Base-by-base conservation (phyloP, 2,113 vertebrate genomes). In the Dicrurus megarhynchus region DNA sequence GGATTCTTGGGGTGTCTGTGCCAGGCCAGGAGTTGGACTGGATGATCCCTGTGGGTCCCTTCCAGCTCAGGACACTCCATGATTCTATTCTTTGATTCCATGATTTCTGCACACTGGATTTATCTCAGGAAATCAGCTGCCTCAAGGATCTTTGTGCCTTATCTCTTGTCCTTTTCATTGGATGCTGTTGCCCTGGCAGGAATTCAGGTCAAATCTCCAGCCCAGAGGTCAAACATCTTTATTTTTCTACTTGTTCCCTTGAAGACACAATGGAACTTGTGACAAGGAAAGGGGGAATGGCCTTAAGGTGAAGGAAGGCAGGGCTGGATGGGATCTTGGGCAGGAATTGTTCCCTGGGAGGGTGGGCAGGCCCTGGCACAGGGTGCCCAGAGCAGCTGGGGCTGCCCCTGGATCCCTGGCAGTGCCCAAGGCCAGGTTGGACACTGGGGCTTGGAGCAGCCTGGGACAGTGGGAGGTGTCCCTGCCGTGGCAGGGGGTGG, bases 251-350 rank as follows among this genome's bases (percentile, higher is more conserved):
- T 56, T 33, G 4, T n/a, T 88, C 46, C 32, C 27, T 37, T 49
- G 28, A 88, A 88, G n/a, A 60, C 80, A 44, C 2, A 16, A 4
- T 1, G 4, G 9, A 57, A 33, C 12, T 27, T 37, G 26, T 23
- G 44, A 28, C 15, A 39, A 49, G 37, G 44, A 30, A 44, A 52
- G 7, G 7, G 12, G 27, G 12, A 44, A 37, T 65, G 44, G 27
- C 17, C 10, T 59, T 4, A 39, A 37, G 19, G 17, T 37, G 16
- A 16, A 50, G 7, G 44, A 46, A 8, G 23, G 37, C 8, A 24
- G 52, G 27, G 17, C 0, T 9, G 0, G 59, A 7, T 59, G 8
- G 13, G 44, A 52, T 16, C 0, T 21, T 19, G 13, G 77, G 27
- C 0, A n/a, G 33, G 15, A 44, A 74, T 65, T 24, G 2, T 8